Percentiles rank a stretch among this genome's conserved stretches.
Conservation (phyloP, 2,888 invertebrate genomes). For the Podotricha telesiphe region DNA sequence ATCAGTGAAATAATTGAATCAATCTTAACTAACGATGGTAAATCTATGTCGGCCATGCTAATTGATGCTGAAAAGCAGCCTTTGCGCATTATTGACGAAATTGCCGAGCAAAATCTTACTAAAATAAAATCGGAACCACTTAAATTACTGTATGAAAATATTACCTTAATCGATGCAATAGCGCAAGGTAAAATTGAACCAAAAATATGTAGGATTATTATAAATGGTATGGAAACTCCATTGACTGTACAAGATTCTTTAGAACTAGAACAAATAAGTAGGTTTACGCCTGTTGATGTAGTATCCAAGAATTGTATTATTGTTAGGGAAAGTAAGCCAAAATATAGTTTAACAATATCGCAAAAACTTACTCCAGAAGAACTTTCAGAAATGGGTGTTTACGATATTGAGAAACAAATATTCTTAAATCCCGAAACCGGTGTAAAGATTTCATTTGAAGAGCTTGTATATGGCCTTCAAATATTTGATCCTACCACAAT, state of each 20-base stretch:
- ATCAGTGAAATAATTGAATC: conserved; percentile 7
- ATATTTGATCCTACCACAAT: conserved; percentile 89
- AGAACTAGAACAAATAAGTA: conserved; percentile 87
- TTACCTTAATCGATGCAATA: conserved; percentile 86
- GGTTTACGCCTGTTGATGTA: conserved; percentile 86
- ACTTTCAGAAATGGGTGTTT: conserved; percentile 90
- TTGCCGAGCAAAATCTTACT: conserved; percentile 74
- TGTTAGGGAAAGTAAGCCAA: conserved; percentile 81
- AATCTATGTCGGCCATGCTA: conserved; percentile 68
- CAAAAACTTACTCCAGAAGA: conserved; percentile 87
- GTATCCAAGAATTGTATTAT: conserved; percentile 85
- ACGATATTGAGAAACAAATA: conserved; percentile 87
- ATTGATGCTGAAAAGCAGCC: conserved; percentile 78
- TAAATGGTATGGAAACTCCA: conserved; percentile 85
- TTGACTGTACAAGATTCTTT: conserved; percentile 88
- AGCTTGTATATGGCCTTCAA: conserved; percentile 87
- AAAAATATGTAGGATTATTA: conserved; percentile 84
- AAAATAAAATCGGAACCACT: conserved; percentile 61
- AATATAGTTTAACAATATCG: conserved; percentile 80
- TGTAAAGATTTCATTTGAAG: conserved; percentile 89
- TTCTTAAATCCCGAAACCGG: conserved; percentile 93
- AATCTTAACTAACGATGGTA: conserved; percentile 53
- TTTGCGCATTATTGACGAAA: conserved; percentile 75
- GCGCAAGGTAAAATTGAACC: conserved; percentile 86
- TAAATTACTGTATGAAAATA: conserved; percentile 72